Conservation (phyloP, 2,888 invertebrate species). For the Xylocampa areola region DNA sequence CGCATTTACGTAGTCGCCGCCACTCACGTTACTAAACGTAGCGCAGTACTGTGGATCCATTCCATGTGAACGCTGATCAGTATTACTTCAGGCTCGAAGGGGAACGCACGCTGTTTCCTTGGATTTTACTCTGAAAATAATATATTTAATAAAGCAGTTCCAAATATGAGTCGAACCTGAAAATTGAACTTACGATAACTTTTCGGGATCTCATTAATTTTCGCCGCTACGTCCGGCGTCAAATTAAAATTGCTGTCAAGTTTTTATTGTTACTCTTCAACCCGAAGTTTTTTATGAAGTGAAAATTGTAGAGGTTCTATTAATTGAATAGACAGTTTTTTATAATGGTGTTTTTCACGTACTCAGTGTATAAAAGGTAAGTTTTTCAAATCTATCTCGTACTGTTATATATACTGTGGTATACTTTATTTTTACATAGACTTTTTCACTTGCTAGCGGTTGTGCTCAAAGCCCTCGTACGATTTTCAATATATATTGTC, state of each 20-base stretch:
- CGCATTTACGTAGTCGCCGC: slow-evolving; percentile 49
- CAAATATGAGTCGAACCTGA: slow-evolving; percentile 33
- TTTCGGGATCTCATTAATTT: slow-evolving; percentile 16
- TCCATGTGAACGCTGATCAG: slow-evolving; percentile 71
- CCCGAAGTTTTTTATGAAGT: slow-evolving; percentile 51
- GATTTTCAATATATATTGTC: background rate
- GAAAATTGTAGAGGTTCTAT: slow-evolving; percentile 40
- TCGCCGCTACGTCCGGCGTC: slow-evolving; percentile 9
- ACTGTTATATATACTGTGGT: background rate
- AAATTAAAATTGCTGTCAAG: slow-evolving; percentile 32
- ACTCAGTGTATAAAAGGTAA: slow-evolving; percentile 49
- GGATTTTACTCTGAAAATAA: slow-evolving; percentile 22
- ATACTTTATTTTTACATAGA: background rate
- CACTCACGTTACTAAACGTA: slow-evolving; percentile 54
- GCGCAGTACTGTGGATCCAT: slow-evolving; percentile 46
- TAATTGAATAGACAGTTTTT: slow-evolving; percentile 16
- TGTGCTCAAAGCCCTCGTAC: background rate
- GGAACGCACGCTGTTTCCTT: slow-evolving; percentile 68
- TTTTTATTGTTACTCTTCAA: slow-evolving; percentile 37
- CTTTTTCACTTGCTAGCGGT: background rate
- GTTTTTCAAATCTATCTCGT: slow-evolving; percentile 22
- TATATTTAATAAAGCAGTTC: slow-evolving; percentile 33
- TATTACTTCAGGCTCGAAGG: slow-evolving; percentile 72
- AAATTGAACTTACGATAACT: slow-evolving; percentile 19
- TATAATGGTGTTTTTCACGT: slow-evolving; percentile 39